Conservation (phyloP, 2,888 invertebrate genomes). For the Pachydiplax longipennis region DNA sequence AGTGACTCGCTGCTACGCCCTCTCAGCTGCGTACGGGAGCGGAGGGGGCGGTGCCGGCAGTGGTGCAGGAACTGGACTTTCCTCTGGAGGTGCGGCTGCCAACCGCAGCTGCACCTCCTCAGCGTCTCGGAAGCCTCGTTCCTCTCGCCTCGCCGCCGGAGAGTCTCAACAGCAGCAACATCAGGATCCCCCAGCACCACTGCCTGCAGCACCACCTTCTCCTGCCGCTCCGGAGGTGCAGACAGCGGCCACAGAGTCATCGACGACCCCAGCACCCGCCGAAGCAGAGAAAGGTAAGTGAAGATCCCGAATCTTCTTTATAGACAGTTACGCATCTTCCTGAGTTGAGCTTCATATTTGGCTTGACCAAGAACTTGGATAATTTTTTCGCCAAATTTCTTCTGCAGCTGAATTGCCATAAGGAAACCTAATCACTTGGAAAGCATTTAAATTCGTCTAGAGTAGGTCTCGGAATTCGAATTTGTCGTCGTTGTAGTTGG, state of each 20-base stretch:
- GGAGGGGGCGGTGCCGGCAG: background rate
- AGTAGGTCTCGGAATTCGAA: too few species aligned
- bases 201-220: background rate
- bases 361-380: too few species aligned
- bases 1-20: slow-evolving; percentile 6
- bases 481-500: too few species aligned
- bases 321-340: too few species aligned
- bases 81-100: background rate
- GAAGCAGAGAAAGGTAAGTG: slow-evolving; percentile 13
- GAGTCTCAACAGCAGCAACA: background rate
- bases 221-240: background rate
- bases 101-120: background rate
- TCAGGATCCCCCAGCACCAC: background rate
- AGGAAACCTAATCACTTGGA: too few species aligned
- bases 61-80: background rate
- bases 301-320: background rate
- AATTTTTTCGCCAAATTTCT: too few species aligned
- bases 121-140: slow-evolving; percentile 15
- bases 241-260: background rate
- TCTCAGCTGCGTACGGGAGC: background rate
- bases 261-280: background rate
- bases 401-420: too few species aligned
- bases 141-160: slow-evolving; percentile 17
- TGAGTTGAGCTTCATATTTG: too few species aligned
- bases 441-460: too few species aligned